Conservation (phyloP, 2,797 vertebrate species). For the Cuculus canorus region DNA sequence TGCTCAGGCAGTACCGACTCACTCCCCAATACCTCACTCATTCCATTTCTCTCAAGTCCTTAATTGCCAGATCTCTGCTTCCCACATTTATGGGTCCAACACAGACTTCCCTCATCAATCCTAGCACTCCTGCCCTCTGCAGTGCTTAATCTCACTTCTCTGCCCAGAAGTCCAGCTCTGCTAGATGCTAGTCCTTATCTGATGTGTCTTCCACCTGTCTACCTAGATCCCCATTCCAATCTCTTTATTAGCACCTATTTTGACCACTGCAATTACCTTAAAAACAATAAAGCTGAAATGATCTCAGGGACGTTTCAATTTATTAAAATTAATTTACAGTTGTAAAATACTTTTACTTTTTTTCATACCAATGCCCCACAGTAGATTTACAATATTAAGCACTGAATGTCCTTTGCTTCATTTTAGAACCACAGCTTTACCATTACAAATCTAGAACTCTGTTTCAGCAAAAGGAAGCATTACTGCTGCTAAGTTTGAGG, state of each 20-base stretch:
- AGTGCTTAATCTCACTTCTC: neutral
- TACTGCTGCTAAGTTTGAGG: neutral
- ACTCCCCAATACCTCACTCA: neutral
- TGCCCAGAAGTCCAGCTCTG: neutral
- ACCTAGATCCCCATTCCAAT: neutral
- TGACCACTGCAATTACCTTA: neutral
- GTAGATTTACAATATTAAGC: neutral
- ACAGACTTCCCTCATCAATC: neutral
- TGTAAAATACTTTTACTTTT: neutral
- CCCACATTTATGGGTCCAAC: neutral
- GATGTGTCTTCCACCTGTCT: neutral
- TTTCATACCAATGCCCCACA: neutral
- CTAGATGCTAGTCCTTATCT: neutral
- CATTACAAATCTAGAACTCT: neutral
- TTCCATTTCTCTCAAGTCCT: neutral
- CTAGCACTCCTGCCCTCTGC: neutral
- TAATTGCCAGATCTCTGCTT: neutral
- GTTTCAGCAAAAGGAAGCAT: neutral
- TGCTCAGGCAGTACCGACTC: neutral
- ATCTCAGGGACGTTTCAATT: neutral
- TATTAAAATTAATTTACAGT: neutral
- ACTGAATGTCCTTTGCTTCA: neutral
- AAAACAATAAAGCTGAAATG: neutral
- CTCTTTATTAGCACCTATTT: neutral
- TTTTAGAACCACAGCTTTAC: neutral